These are phyloP conservation scores for Melinopterus prodromus DNA, from an alignment of 2,888 invertebrate species.

Conservation along the genomic window DNA sequence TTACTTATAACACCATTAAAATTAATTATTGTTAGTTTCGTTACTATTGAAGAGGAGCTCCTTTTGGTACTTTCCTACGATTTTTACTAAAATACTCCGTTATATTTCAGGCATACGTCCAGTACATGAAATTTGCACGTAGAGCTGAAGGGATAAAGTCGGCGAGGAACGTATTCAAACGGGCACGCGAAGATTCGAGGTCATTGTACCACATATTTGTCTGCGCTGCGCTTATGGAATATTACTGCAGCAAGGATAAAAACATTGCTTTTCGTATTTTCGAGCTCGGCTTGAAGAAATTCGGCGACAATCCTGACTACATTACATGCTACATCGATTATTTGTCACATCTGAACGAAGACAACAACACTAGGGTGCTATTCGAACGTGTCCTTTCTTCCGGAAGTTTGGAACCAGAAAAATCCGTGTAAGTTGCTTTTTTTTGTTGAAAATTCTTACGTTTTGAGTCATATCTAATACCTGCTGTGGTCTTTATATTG, in stretches of 20 bases:
- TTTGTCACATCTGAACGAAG: constrained; percentile 97
- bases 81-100: no score
- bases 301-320: constrained; percentile 94
- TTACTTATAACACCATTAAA: no score
- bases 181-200: constrained; percentile 89
- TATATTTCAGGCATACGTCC: constrained; percentile 88
- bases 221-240: constrained; percentile 98
- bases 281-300: constrained; percentile 96
- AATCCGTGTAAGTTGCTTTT: constrained; percentile 76
- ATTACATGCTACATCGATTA: constrained; percentile 97
- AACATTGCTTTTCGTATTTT: constrained; percentile 97
- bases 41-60: no score
- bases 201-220: constrained; percentile 94
- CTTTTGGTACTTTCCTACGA: no score
- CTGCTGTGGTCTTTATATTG: background rate
- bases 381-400: constrained; percentile 97
- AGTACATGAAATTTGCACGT: constrained; percentile 98
- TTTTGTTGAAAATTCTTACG: background rate
- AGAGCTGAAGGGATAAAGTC: constrained; percentile 98
- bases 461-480: constrained; percentile 1
- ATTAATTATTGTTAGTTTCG: no score
- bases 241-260: constrained; percentile 98
- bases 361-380: constrained; percentile 98
- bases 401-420: constrained; percentile 88
- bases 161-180: constrained; percentile 92